Evolutionary conservation across 2,888 invertebrate species (phyloP).

Genomic region (Mythimna albipuncta): DNA sequence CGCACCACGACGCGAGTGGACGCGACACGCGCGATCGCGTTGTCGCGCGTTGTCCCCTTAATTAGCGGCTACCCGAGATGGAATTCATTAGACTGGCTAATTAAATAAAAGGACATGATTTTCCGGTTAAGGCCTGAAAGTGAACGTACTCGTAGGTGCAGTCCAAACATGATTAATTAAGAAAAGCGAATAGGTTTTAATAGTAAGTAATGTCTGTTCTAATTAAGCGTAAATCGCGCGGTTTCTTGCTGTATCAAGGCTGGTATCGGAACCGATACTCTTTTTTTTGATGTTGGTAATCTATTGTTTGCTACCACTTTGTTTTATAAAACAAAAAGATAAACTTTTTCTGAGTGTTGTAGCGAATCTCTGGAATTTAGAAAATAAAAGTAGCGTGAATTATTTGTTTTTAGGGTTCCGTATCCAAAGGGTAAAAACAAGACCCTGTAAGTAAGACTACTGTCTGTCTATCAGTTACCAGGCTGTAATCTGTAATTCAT

Average conservation of each 20-base stretch:
- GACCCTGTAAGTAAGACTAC: too few species aligned
- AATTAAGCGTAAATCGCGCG: slow-evolving; percentile 70
- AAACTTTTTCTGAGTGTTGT: slow-evolving; percentile 1
- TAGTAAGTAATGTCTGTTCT: slow-evolving; percentile 68
- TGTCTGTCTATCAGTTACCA: too few species aligned
- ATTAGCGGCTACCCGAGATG: slow-evolving; percentile 82
- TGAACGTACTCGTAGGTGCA: slow-evolving; percentile 79
- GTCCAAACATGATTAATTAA: slow-evolving; percentile 79
- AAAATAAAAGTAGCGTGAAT: slow-evolving; percentile 17
- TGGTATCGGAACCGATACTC: slow-evolving; percentile 30
- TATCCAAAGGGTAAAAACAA: too few species aligned
- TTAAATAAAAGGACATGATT: slow-evolving; percentile 85
- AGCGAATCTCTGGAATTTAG: not conserved
- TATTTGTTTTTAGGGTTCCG: not conserved
- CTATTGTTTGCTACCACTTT: slow-evolving; percentile 50
- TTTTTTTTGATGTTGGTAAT: slow-evolving; percentile 33
- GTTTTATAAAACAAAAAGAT: slow-evolving; percentile 20
- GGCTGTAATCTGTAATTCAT: too few species aligned
- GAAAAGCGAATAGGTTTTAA: slow-evolving; percentile 67
- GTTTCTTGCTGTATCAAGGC: slow-evolving; percentile 46
- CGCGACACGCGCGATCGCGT: slow-evolving; percentile 66
- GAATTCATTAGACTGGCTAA: slow-evolving; percentile 85
- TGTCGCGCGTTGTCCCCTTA: slow-evolving; percentile 71
- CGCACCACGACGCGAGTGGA: slow-evolving; percentile 50
- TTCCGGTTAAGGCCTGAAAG: slow-evolving; percentile 80